A percentile compares a stretch with the other conserved stretches of the same genome.
Evolutionary conservation across 2,797 vertebrate genomes (phyloP).

Genomic region (Anguilla pacifica): DNA sequence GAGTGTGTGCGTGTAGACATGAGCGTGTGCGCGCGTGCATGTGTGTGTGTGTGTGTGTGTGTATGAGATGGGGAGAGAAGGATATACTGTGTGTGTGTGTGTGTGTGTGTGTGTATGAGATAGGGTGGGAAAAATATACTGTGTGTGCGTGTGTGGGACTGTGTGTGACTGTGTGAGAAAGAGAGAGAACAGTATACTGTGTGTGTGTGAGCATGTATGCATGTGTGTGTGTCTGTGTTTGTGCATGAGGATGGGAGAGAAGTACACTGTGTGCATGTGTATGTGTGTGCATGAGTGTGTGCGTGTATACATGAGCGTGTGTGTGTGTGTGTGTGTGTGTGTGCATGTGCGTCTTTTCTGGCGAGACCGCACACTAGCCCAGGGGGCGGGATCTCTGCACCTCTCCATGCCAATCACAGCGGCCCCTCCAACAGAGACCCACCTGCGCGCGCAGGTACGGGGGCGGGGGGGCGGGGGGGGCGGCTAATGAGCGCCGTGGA

Average conservation of each 20-base stretch:
- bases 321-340: background rate
- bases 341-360: background rate
- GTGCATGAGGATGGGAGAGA: no score
- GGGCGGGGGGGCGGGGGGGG: slow-evolving; percentile 54
- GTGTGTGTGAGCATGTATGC: no score
- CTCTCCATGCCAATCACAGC: background rate
- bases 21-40: background rate
- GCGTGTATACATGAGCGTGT: no score
- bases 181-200: no score
- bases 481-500: slow-evolving; percentile 66
- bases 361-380: background rate
- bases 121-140: no score
- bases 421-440: slow-evolving; percentile 57
- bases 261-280: background rate
- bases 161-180: no score
- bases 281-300: background rate
- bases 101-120: no score
- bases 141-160: no score
- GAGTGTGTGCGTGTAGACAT: background rate
- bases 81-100: background rate
- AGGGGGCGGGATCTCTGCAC: slow-evolving; percentile 10
- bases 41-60: background rate
- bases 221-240: no score
- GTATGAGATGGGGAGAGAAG: no score
- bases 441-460: slow-evolving; percentile 69